phyloP scores from a whole-genome alignment of 2,113 vertebrate genomes.

The Nipponia nippon region DNA sequence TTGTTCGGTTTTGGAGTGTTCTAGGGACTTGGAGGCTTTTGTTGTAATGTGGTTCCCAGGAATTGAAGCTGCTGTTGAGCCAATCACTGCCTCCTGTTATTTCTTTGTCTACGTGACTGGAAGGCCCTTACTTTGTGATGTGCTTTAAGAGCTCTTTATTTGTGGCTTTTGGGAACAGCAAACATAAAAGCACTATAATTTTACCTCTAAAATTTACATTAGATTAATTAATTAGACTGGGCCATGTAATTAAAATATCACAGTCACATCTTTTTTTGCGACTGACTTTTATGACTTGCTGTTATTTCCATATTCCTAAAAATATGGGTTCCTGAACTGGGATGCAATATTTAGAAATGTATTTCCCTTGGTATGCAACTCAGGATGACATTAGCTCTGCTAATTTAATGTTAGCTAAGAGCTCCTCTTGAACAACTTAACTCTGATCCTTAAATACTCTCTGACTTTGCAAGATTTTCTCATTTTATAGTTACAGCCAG shows the following conservation, averaged over 20 bases:
- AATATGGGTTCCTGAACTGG: background rate
- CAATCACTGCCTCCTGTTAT: background rate
- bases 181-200: background rate
- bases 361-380: background rate
- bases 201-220: background rate
- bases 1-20: background rate
- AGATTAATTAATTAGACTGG: background rate
- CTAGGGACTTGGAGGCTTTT: background rate
- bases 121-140: background rate
- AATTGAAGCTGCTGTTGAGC: background rate
- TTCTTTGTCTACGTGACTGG: background rate
- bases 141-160: background rate
- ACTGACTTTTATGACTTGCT: background rate
- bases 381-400: background rate
- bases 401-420: background rate
- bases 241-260: background rate
- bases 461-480: background rate
- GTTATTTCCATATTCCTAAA: background rate
- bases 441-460: background rate
- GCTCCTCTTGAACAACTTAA: background rate
- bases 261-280: background rate
- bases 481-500: background rate
- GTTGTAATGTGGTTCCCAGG: background rate
- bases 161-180: background rate
- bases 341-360: background rate